phyloP scores from a whole-genome alignment of 2,888 invertebrate species.

The Tetragonula carbonaria region DNA sequence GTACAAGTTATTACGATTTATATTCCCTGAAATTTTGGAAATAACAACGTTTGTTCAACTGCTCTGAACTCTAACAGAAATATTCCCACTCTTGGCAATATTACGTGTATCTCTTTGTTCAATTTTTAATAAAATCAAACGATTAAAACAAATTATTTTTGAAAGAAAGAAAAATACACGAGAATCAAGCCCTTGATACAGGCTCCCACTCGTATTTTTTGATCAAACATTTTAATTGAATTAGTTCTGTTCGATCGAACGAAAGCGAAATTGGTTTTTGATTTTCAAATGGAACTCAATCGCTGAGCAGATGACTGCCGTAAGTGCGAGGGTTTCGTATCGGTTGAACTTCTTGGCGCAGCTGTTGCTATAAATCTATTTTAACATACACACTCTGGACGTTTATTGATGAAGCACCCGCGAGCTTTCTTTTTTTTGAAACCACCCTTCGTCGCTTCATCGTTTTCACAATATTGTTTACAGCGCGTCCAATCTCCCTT shows the following conservation, averaged over 20 bases:
- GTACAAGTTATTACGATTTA: too few relatives aligned
- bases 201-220: too few relatives aligned
- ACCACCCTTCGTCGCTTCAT: not conserved
- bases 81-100: not conserved
- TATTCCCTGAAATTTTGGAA: too few relatives aligned
- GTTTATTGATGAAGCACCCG: constrained; percentile 17
- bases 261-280: not conserved
- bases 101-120: not conserved
- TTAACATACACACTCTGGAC: constrained; percentile 38
- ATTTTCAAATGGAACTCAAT: not conserved
- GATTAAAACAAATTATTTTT: not conserved
- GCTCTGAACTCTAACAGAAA: not conserved
- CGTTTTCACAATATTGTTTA: not conserved
- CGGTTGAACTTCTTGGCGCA: constrained; percentile 42
- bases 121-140: not conserved
- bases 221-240: too few relatives aligned
- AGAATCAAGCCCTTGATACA: not conserved
- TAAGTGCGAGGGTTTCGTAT: constrained; percentile 13
- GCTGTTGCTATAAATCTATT: constrained; percentile 67
- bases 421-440: not conserved
- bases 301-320: not conserved
- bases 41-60: too few relatives aligned
- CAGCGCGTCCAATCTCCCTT: not conserved
- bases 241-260: not conserved
- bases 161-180: not conserved